Base-by-base conservation (phyloP, 2,888 invertebrate genomes). In the Electrophaes corylata region DNA sequence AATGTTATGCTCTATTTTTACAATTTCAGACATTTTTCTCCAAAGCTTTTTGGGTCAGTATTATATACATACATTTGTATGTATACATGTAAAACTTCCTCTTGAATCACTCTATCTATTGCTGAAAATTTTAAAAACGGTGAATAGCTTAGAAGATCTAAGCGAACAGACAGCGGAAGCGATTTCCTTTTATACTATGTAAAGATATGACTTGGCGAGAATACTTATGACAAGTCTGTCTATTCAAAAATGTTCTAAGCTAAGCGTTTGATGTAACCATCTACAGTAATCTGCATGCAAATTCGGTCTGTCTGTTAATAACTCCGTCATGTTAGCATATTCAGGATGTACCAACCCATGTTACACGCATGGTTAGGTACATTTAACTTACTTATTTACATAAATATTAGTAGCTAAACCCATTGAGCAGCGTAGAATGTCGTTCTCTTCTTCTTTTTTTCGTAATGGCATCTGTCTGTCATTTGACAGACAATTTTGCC, bases 211-310 rank as follows among this genome's bases (percentile, higher is more conserved):
- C 14, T 16, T 4, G 11, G 4, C 12, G 3, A 33, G 33, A 29
- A 10, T 29, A 10, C 5, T 3, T 4, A 1, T 4, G 11, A 3
- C 16, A 19, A 37, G 16, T 35, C 33, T 62, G 54, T 37, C 55
- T 56, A 67, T 65, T 64, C 49, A 58, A 55, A 65, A 60, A 50
- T 37, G 55, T 49, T 60, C 62, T 60, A 58, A 49, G 64, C 60
- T 62, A 63, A 41, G 64, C 64, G 63, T 67, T 55, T 66, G 64
- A 67, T 67, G 63, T 67, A 52, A 61, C 65, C 64, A 71, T 75
- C 62, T 69, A 66, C 66, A 52, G 60, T 64, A 64, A 71, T 75
- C 62, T 69, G 65, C 66, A 75, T 73, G 71, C 67, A 73, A 74
- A 73, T 70, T 62, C 50, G 64, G 54, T 62, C 50, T 65, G 54